Percentiles rank a stretch among this genome's conserved stretches.
Conservation (phyloP, 1,140 invertebrate species). For the Spodoptera frugiperda region DNA sequence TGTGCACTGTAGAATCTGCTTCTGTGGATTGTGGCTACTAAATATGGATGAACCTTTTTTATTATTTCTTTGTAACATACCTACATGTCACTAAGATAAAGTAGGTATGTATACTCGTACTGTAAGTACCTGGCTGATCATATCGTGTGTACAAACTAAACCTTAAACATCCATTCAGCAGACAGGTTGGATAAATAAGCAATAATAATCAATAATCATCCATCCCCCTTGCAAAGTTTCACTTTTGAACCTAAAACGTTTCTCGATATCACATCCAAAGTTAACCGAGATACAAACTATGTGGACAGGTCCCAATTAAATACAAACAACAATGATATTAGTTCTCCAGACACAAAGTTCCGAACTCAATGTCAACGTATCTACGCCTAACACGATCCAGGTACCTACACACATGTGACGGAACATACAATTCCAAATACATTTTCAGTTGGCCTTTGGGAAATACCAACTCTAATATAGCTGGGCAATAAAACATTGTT, state of each 20-base stretch:
- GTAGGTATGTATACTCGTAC: too few species aligned
- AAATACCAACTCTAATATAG: conserved; percentile 73
- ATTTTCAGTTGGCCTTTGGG: conserved; percentile 65
- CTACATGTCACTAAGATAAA: too few species aligned
- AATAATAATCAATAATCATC: too few species aligned
- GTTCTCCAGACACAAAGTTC: not conserved
- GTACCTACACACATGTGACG: conserved; percentile 20
- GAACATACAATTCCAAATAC: conserved; percentile 60
- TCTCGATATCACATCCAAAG: conserved; percentile 9
- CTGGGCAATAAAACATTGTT: conserved; percentile 74
- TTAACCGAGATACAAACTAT: conserved; percentile 25
- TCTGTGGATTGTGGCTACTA: not conserved
- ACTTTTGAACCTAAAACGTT: too few species aligned
- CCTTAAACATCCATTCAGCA: not conserved
- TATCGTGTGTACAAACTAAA: too few species aligned
- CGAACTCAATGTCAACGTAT: conserved; percentile 14
- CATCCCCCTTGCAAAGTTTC: too few species aligned
- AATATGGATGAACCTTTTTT: too few species aligned
- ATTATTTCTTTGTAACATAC: too few species aligned
- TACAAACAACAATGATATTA: conserved; percentile 15
- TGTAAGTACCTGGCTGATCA: too few species aligned
- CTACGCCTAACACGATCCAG: conserved; percentile 5
- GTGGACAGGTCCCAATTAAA: conserved; percentile 32
- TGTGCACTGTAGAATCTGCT: too few species aligned
- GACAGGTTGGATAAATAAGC: too few species aligned